Percentiles rank a stretch among this genome's conserved stretches.
phyloP scores from a whole-genome alignment of 2,113 vertebrate species.

The Myotis lucifugus region DNA sequence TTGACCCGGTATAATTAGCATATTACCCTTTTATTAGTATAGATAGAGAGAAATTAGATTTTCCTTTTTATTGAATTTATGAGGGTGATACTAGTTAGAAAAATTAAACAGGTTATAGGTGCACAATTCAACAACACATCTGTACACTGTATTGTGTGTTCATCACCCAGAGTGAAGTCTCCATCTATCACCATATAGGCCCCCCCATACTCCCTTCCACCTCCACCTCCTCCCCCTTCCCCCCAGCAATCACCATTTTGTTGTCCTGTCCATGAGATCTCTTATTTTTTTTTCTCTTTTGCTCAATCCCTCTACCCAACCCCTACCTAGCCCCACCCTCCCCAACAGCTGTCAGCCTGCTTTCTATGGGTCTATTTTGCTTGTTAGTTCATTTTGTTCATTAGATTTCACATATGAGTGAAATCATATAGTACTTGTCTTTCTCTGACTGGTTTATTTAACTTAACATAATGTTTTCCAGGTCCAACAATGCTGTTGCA shows the following conservation, averaged over 20 bases:
- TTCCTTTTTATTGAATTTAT: background rate
- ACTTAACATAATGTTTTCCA: background rate
- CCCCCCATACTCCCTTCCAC: background rate
- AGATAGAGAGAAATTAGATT: background rate
- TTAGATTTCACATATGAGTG: background rate
- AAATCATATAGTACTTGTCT: background rate
- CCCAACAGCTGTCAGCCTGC: background rate
- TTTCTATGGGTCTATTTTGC: background rate
- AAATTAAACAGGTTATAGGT: background rate
- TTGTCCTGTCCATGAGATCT: background rate
- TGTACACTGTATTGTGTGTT: background rate
- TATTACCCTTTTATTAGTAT: background rate
- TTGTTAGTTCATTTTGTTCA: background rate
- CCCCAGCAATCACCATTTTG: background rate
- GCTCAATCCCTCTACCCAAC: background rate
- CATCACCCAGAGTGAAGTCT: background rate
- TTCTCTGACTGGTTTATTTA: background rate
- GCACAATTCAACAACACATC: background rate
- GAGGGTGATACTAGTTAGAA: background rate
- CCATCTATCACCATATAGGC: background rate
- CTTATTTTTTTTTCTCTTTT: background rate
- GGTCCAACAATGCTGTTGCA: background rate
- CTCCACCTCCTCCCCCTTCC: background rate
- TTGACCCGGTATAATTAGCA: too few relatives aligned
- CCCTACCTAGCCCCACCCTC: background rate